Percentiles rank a stretch among this genome's conserved stretches.
phyloP scores from a whole-genome alignment of 1,140 invertebrate genomes.

The Drosophila tristis region DNA sequence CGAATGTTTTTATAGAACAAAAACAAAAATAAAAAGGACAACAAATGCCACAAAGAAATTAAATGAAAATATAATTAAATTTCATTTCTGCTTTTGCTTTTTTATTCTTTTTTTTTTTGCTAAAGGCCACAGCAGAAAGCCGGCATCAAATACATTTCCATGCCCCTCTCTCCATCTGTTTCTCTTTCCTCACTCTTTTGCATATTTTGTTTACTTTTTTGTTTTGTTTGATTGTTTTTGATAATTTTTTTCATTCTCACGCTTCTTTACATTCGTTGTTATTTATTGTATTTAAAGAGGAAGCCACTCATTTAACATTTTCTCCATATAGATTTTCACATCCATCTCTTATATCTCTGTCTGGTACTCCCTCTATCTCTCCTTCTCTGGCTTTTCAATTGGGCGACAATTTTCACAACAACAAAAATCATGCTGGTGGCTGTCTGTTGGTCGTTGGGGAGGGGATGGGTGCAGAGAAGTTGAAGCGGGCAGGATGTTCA shows the following conservation, averaged over 20 bases:
- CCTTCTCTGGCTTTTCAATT: slow-evolving; percentile 34
- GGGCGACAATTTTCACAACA: slow-evolving; percentile 41
- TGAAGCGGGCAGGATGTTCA: slow-evolving; percentile 7
- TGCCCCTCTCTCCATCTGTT: neutral
- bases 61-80: slow-evolving; percentile 30
- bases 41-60: slow-evolving; percentile 17
- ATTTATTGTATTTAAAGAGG: slow-evolving; percentile 58
- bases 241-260: slow-evolving; percentile 3
- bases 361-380: slow-evolving; percentile 1
- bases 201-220: slow-evolving; percentile 6
- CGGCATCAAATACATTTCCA: neutral
- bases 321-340: slow-evolving; percentile 51
- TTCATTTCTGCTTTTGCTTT: neutral
- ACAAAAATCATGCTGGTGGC: slow-evolving; percentile 50
- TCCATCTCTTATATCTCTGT: neutral
- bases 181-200: neutral
- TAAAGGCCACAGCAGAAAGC: neutral
- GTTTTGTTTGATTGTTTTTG: slow-evolving; percentile 31
- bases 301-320: slow-evolving; percentile 71
- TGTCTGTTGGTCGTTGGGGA: slow-evolving; percentile 9
- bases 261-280: slow-evolving; percentile 12
- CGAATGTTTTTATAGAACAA: slow-evolving; percentile 8
- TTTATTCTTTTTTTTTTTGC: too few species aligned
- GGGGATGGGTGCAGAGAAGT: too few species aligned
- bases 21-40: neutral